Evolutionary conservation across 2,888 invertebrate genomes (phyloP).

Genomic region (Drosophila mercatorum): DNA sequence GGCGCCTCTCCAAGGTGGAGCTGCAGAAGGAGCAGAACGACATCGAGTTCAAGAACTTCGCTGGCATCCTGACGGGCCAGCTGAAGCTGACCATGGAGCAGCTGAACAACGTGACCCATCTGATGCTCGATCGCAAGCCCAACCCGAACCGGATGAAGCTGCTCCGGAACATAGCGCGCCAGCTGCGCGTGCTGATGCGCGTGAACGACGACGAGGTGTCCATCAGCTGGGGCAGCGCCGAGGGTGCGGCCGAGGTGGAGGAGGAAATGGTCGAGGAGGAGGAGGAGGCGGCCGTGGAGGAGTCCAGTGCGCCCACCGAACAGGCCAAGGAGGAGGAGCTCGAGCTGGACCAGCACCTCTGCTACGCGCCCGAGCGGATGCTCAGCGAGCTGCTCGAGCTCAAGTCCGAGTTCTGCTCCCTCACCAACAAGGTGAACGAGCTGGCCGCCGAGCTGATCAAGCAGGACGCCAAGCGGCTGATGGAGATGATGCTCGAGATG

Average conservation of each 20-base stretch:
- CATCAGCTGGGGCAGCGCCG: slow-evolving; percentile 64
- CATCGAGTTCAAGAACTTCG: slow-evolving; percentile 45
- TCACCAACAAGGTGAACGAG: slow-evolving; percentile 80
- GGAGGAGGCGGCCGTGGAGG: slow-evolving; percentile 22
- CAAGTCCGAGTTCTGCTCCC: slow-evolving; percentile 73
- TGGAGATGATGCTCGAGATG: slow-evolving; percentile 61
- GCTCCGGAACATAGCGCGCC: slow-evolving; percentile 56
- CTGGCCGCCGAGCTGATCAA: slow-evolving; percentile 67
- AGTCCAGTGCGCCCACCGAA: slow-evolving; percentile 47
- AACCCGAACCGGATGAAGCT: slow-evolving; percentile 48
- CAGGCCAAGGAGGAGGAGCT: slow-evolving; percentile 64
- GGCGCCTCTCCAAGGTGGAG: slow-evolving; percentile 63
- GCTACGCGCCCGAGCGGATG: slow-evolving; percentile 75
- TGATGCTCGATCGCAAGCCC: slow-evolving; percentile 66
- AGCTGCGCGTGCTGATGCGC: slow-evolving; percentile 57
- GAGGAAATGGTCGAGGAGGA: slow-evolving; percentile 47
- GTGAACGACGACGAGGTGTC: slow-evolving; percentile 49
- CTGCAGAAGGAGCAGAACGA: slow-evolving; percentile 58
- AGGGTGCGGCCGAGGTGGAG: slow-evolving; percentile 33
- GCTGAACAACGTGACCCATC: slow-evolving; percentile 66
- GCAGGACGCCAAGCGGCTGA: slow-evolving; percentile 69
- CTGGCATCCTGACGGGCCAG: slow-evolving; percentile 59
- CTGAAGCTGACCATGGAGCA: slow-evolving; percentile 74
- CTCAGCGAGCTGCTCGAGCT: slow-evolving; percentile 76
- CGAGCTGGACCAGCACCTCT: slow-evolving; percentile 67